Percentiles rank a stretch among this genome's conserved stretches.
Evolutionary conservation across 64 coral and sea anemone genomes (phyloP).

Genomic region (Pachyseris speciosa): DNA sequence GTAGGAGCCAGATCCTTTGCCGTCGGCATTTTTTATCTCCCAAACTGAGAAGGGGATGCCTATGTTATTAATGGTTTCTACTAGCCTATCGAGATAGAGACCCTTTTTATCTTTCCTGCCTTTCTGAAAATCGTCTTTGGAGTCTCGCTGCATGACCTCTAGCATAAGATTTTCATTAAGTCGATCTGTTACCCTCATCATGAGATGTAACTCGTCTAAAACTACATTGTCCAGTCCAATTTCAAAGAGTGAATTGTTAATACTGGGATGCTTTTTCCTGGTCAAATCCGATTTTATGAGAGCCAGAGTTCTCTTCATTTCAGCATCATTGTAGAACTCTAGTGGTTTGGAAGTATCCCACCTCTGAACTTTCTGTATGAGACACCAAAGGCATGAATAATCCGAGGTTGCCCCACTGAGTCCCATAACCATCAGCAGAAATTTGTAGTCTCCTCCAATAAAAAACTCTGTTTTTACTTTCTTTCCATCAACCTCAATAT

Average conservation of each 20-base stretch:
- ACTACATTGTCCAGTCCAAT: constrained; percentile 27
- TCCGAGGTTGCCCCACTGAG: constrained; percentile 26
- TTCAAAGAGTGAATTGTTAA: background rate
- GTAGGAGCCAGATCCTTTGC: constrained; percentile 37
- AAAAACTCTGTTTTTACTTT: background rate
- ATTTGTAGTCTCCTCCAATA: constrained; percentile 38
- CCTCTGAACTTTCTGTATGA: background rate
- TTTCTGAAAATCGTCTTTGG: too few relatives aligned
- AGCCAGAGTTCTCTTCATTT: too few relatives aligned
- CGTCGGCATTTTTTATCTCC: constrained; percentile 69
- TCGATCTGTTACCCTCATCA: too few relatives aligned
- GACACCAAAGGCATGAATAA: constrained; percentile 25
- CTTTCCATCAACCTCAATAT: too few relatives aligned
- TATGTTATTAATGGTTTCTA: background rate
- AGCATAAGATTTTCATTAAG: too few relatives aligned
- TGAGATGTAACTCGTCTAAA: too few relatives aligned
- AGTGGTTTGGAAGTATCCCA: background rate
- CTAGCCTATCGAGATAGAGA: too few relatives aligned
- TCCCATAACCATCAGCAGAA: constrained; percentile 24
- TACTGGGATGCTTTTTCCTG: constrained; percentile 4
- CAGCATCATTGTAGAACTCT: background rate
- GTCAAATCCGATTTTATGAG: too few relatives aligned
- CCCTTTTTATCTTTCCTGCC: too few relatives aligned
- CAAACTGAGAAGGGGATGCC: constrained; percentile 31
- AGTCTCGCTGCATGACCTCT: too few relatives aligned